phyloP scores from a whole-genome alignment of 2,888 invertebrate genomes.

The Megalurothrips usitatus region DNA sequence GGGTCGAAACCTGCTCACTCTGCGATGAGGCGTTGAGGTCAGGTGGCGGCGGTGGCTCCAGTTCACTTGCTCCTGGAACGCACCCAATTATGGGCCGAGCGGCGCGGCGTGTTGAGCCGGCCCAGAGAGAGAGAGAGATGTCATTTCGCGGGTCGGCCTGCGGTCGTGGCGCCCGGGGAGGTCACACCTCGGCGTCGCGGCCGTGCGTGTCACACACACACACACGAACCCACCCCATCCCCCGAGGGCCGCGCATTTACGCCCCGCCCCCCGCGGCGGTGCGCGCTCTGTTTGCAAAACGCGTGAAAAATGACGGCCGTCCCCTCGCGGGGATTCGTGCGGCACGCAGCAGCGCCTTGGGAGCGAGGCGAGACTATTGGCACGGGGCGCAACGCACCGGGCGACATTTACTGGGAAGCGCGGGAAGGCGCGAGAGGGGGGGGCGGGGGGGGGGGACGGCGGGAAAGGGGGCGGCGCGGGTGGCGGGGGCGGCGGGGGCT shows the following conservation, averaged over 20 bases:
- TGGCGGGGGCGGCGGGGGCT: neutral
- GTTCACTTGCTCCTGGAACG: neutral
- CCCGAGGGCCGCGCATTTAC: no score
- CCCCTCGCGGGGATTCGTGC: no score
- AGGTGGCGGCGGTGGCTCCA: neutral
- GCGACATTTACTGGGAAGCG: slow-evolving; percentile 18
- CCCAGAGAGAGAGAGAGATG: neutral
- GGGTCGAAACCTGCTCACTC: neutral
- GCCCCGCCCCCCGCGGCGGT: no score
- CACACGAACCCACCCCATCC: no score
- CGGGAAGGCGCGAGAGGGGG: neutral
- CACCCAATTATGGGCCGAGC: neutral
- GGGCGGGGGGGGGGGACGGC: neutral
- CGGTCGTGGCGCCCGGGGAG: no score
- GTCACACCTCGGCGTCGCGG: no score
- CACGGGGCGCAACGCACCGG: neutral
- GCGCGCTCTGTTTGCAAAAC: no score
- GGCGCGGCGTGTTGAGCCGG: neutral
- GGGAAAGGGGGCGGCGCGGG: neutral
- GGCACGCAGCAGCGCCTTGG: no score
- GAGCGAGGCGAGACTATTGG: neutral
- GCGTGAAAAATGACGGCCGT: no score
- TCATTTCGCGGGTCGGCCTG: no score
- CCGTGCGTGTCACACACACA: no score
- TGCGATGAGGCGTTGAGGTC: neutral